Conservation (phyloP, 2,797 vertebrate species). For the Calcarius lapponicus region DNA sequence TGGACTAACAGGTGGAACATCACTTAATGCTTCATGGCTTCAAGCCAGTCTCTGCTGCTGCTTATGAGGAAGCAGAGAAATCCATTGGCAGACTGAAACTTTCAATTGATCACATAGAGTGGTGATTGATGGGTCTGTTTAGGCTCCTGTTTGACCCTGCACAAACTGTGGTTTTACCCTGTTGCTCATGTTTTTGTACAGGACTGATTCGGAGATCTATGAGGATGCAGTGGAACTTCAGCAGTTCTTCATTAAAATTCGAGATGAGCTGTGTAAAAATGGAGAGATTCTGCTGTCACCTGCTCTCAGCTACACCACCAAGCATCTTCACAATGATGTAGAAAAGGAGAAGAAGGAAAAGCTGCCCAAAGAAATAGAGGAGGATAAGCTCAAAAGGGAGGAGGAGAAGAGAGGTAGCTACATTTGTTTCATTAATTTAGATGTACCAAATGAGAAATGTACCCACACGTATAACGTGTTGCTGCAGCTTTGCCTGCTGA, state of each 20-base stretch:
- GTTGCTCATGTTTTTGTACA: background rate
- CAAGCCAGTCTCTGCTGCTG: background rate
- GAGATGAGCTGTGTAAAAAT: conserved; percentile 98
- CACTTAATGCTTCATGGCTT: background rate
- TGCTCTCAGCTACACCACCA: conserved; percentile 94
- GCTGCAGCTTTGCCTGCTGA: background rate
- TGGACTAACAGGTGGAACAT: background rate
- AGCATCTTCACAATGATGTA: conserved; percentile 94
- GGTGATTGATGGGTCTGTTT: background rate
- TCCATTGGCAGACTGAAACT: background rate
- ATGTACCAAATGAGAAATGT: background rate
- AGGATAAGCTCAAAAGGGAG: conserved; percentile 96
- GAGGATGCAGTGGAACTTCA: conserved; percentile 98
- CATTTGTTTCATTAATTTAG: conserved; percentile 17
- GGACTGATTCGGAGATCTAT: conserved; percentile 98
- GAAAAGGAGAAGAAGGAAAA: conserved; percentile 98
- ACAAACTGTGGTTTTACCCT: background rate
- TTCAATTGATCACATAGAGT: background rate
- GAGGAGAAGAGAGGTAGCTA: conserved; percentile 93
- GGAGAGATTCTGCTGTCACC: conserved; percentile 97
- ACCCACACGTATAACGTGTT: background rate
- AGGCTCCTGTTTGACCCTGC: background rate
- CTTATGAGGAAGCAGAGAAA: background rate
- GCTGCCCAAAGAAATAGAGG: conserved; percentile 94
- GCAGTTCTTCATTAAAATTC: conserved; percentile 96